Base-by-base conservation (phyloP, 2,113 vertebrate genomes). In the Xenopus borealis region DNA sequence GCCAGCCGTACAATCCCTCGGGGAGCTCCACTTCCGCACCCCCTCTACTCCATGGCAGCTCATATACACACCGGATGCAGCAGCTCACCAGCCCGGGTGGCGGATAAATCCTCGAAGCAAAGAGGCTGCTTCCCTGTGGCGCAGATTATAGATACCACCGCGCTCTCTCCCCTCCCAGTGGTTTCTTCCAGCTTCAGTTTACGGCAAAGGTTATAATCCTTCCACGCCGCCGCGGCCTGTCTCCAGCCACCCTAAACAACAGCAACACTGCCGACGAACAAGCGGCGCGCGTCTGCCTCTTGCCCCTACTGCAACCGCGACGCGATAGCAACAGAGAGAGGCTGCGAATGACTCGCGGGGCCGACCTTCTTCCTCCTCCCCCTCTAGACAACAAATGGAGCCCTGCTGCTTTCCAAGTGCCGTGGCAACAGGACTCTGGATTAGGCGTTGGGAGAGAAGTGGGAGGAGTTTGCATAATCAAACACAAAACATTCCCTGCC, bases 21-120 rank as follows among this genome's bases (percentile, higher is more conserved):
- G 69, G 69, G 78, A 66, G 81, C 73, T 79, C 81, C 78, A 80
- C 78, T 75, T 46, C 82, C 79, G 63, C 18, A 55, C 53, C 17
- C 53, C 17, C 14, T 55, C 53, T 55, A 55, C 33, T 27, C 57
- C 64, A 46, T 55, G 55, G 72, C 79, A 67, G 75, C 20, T 62
- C 59, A 81, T 3, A 81, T 77, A 71, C 79, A 79, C 23, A 82
- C 82, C 82, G 80, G 80, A 81, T 82, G 79, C 82, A 78, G 23
- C 69, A 81, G 52, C 81, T 80, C 82, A 81, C 82, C 79, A 81
- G 81, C 72, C 75, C 62, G 23, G 11, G 11, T 19, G 47, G 14
- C 47, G 47, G 47, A 13, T 50, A 50, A 50, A 50, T 50, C 47
- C 47, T 6, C 7, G 11, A 3, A 50, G 14, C 47, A 16, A 13